Base-by-base conservation (phyloP, 2,113 vertebrate genomes). In the Nansenia antarctica region DNA sequence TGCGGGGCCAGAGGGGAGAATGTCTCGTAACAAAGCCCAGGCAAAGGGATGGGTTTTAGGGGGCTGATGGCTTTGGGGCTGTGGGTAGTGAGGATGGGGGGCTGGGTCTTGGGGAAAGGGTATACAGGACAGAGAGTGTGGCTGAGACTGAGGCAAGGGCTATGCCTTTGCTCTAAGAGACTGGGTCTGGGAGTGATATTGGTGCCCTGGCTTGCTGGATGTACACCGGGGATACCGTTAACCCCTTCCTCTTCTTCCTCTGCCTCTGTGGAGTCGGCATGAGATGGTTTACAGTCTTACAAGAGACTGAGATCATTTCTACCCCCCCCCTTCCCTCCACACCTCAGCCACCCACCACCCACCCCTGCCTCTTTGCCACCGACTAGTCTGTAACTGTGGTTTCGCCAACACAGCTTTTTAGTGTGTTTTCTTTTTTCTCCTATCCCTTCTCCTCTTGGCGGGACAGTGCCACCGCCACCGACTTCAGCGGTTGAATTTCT, bases 31-130 rank as follows among this genome's bases (percentile, higher is more conserved):
- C 86, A 84, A 85, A 89, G 87, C 78, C 65, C 76, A 78, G 67
- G 69, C 83, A 69, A 77, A 79, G 78, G 87, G 85, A 86, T 86
- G 87, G 78, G 86, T 81, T 82, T 80, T n/a, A n/a, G 81, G 82
- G 85, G 83, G 82, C 80, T 74, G 73, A 88, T 90, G 90, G 35
- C 35, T 47, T 47, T 12, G 42, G 85, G 80, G 88, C 81, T 86
- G n/a, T n/a, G n/a, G n/a, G n/a, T n/a, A n/a, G n/a, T n/a, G n/a
- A n/a, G 35, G 35, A 5, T 11, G 5, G 11, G 22, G 85, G 80
- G 88, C 81, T 86, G 69, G 70, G 82, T 87, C 65, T 27, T 15
- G 26, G n/a, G 34, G 18, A 47, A 15, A 42, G 18, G 14, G 14
- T 18, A 15, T 15, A 42, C 39, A 42, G 39, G 39, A n/a, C 39